phyloP scores from a whole-genome alignment of 2,888 invertebrate species.

The Odontocerum albicorne region DNA sequence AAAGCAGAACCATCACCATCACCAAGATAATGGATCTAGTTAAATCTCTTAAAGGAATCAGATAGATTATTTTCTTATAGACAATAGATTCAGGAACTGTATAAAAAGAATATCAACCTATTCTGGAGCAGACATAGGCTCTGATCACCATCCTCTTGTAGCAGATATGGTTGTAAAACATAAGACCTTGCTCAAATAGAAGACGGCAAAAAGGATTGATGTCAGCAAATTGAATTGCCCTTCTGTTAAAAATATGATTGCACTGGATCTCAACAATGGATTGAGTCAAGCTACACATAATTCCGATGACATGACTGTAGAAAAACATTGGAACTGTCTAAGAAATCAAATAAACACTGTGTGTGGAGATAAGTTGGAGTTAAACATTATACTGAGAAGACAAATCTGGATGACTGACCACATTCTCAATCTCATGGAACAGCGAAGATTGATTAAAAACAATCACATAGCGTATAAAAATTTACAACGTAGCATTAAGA shows the following conservation, averaged over 20 bases:
- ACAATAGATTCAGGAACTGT: not conserved
- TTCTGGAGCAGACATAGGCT: constrained; percentile 1
- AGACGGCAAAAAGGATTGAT: not conserved
- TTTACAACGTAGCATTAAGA: not conserved
- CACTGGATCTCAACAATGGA: not conserved
- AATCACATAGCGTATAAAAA: not conserved
- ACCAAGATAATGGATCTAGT: no score
- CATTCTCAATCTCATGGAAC: not conserved
- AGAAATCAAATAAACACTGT: not conserved
- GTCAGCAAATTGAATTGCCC: not conserved
- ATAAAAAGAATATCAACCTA: not conserved
- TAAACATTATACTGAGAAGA: no score
- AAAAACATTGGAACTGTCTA: not conserved
- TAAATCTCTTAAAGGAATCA: no score
- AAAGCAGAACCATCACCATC: no score
- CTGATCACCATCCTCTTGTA: not conserved
- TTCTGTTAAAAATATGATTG: not conserved
- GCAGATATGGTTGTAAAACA: not conserved
- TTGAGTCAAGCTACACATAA: not conserved
- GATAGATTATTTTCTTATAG: constrained; percentile 3
- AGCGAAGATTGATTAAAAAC: not conserved
- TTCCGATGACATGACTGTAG: not conserved
- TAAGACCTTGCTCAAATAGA: not conserved
- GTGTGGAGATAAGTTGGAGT: not conserved
- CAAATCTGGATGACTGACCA: constrained; percentile 2